Evolutionary conservation across 2,113 vertebrate genomes (phyloP), one percentile per base, ranked within the genome.

Genomic region (Zapornia atra): DNA sequence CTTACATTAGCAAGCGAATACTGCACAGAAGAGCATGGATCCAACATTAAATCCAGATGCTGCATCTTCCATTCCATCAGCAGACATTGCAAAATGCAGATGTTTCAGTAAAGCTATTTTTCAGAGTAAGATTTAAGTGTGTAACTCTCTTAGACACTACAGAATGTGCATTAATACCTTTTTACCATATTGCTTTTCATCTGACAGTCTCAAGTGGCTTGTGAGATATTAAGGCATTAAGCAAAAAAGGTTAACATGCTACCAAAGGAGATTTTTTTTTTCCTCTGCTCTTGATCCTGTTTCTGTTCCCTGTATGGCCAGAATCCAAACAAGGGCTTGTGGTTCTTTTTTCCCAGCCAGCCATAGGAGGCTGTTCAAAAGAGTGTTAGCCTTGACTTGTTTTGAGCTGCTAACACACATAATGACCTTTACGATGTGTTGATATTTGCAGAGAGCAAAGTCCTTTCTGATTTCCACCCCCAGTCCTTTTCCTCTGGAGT

Each of bases 31-130:
- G 31, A 86, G 1, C 25, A 82, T 5, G 7, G 28, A 57, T 64
- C 20, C 18, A 88, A 34, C 51, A 65, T 44, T 86, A 86, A 94
- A 96, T 44, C 71, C 86, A 79, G 72, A 64, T 93, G 56, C 51
- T 87, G 66, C 38, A 17, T 59, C 63, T 86, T 87, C 85, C 54
- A n/a, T 66, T 90, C 26, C 38, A 50, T 15, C 75, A 84, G 66
- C 4, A 71, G 71, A 88, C 17, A 51, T 5, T 46, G 38, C 72
- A 86, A 66, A 92, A 78, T 63, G 34, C 61, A 94, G 40, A 80
- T 34, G 6, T 59, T 64, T 54, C 60, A 91, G 38, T 40, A 48
- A 94, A 92, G 68, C 31, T 82, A 38, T 89, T 96, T 93, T 96
- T 93, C 75, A 88, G 65, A 82, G 54, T 36, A 51, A 79, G 63